These are phyloP conservation scores for Alexandromys fortis DNA, from an alignment of 2,113 vertebrate genomes.

Conservation along the genomic window DNA sequence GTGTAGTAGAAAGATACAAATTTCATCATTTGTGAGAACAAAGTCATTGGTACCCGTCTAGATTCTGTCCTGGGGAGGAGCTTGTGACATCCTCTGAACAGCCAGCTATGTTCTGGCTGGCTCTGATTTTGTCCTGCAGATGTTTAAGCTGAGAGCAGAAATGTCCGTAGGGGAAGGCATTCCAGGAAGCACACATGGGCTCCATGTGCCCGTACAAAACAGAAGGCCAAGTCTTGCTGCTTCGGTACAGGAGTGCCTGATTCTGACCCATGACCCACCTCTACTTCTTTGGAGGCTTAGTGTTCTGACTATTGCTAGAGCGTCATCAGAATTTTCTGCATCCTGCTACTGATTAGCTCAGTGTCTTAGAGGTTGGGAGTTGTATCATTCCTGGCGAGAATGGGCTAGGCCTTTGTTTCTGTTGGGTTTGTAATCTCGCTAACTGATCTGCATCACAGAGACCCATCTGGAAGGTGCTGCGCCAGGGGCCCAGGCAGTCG, in stretches of 20 bases:
- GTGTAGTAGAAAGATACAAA: background rate
- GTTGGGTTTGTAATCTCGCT: background rate
- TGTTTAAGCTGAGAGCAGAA: background rate
- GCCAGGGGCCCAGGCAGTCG: background rate
- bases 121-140: constrained; percentile 7
- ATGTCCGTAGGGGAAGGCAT: background rate
- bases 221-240: background rate
- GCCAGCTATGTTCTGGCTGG: fast-evolving
- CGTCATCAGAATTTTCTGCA: background rate
- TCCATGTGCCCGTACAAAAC: background rate
- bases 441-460: background rate
- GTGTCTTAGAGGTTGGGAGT: background rate
- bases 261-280: background rate
- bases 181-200: background rate
- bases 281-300: background rate
- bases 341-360: background rate
- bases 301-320: background rate
- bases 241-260: background rate
- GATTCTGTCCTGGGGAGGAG: background rate
- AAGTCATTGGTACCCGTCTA: background rate
- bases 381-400: background rate
- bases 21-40: background rate
- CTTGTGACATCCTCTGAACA: background rate
- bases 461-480: background rate
- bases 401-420: background rate